Base-by-base conservation (phyloP, 2,113 vertebrate species). In the Sebastes fasciatus region DNA sequence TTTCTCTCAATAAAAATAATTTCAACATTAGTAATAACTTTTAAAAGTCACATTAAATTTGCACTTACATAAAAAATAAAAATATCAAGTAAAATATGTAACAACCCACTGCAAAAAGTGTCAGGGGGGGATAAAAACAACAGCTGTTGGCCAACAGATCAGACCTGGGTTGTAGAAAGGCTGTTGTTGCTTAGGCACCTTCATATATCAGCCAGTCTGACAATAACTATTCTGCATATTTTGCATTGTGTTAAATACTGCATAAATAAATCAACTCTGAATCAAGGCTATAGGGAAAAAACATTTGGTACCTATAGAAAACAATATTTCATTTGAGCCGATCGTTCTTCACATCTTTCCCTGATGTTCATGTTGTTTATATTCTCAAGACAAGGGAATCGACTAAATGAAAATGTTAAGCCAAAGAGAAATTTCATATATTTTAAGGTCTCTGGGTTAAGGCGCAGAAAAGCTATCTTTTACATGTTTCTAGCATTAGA, bases 381-480 rank as follows among this genome's bases (percentile, higher is more conserved):
- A 74, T 43, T 66, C 64, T 62, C 49, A 60, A 13, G 10, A 67
- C 17, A 23, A 65, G 4, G 16, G 52, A 13, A 68, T 46, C 19
- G 49, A 23, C 49, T 52, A 72, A 52, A 65, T n/a, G 48, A 67
- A 80, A 86, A 87, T 19, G 19, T 54, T 51, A 8, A 11, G 43
- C 55, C 17, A 66, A 65, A 57, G 42, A 52, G 13, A 89, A 67
- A 85, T 43, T 54, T 58, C 19, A 58, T 16, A 79, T 46, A 40
- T 60, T 57, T 90, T 88, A 92, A 92, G 89, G 85, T 88, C 67
- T 87, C 72, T 46, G 83, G 89, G 86, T 93, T 93, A 92, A 94
- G 91, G 91, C 90, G 74, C 80, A 85, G 65, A 83, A 61, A 88
- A 72, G 67, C 60, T 77, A 10, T 23, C 26, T 69, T 66, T 68